Evolutionary conservation across 2,888 invertebrate genomes (phyloP).

Genomic region (Stratiomys singularior): DNA sequence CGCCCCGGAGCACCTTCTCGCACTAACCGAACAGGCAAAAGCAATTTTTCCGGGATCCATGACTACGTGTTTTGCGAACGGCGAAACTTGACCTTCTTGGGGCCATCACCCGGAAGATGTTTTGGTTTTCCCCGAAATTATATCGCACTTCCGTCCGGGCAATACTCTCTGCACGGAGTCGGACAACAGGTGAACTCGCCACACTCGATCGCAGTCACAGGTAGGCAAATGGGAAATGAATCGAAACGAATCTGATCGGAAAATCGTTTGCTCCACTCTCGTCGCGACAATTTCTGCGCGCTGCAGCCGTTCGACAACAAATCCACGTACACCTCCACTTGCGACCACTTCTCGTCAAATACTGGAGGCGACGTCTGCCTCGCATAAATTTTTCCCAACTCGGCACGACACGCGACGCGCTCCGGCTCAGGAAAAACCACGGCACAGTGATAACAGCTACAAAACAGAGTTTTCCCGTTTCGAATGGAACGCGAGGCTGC

Average conservation of each 20-base stretch:
- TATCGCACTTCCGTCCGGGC: neutral
- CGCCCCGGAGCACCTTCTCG: neutral
- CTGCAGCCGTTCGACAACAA: constrained; percentile 50
- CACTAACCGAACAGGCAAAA: neutral
- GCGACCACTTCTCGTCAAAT: constrained; percentile 56
- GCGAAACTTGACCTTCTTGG: neutral
- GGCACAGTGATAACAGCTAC: constrained; percentile 6
- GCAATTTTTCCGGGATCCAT: neutral
- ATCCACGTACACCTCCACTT: constrained; percentile 53
- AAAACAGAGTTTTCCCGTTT: constrained; percentile 13
- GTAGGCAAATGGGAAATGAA: neutral
- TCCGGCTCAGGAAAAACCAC: neutral
- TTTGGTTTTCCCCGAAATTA: neutral
- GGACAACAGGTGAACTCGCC: constrained; percentile 18
- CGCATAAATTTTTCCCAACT: neutral
- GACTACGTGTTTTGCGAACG: neutral
- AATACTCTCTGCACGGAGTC: neutral
- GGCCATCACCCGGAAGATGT: neutral
- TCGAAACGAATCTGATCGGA: constrained; percentile 2
- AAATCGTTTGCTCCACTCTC: constrained; percentile 22
- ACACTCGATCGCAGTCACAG: constrained; percentile 24
- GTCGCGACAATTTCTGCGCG: constrained; percentile 42
- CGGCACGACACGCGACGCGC: neutral
- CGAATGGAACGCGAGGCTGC: neutral
- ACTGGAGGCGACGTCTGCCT: constrained; percentile 51